A percentile compares a stretch with the other conserved stretches of the same genome.
Evolutionary conservation across 2,113 vertebrate species (phyloP).

Genomic region (Clarias gariepinus): DNA sequence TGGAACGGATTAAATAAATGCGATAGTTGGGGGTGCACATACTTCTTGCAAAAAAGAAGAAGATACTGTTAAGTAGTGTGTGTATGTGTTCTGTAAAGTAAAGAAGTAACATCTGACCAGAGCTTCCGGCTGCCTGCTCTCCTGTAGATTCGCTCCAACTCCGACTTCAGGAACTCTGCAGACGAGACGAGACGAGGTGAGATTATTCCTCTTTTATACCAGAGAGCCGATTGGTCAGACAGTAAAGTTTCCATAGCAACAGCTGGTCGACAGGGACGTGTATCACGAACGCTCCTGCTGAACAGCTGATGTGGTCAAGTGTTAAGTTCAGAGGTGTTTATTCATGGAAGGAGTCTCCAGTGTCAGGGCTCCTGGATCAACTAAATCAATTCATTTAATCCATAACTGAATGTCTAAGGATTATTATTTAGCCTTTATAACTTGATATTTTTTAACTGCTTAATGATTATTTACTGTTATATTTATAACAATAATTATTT

Average conservation of each 20-base stretch:
- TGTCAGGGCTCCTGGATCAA: not conserved
- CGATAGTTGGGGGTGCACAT: not conserved
- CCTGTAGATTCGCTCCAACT: slow-evolving; percentile 93
- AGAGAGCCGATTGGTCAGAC: not conserved
- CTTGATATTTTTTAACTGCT: not conserved
- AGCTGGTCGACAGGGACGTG: not conserved
- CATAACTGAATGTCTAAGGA: too few relatives aligned
- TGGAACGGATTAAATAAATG: not conserved
- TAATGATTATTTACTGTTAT: not conserved
- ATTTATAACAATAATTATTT: not conserved
- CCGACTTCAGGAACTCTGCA: slow-evolving; percentile 83
- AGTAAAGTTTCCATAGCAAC: not conserved
- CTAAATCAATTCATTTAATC: too few relatives aligned
- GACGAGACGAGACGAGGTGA: slow-evolving; percentile 7
- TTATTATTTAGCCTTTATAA: too few relatives aligned
- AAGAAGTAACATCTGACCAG: slow-evolving; percentile 82
- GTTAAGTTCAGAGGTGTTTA: not conserved
- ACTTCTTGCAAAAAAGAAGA: not conserved
- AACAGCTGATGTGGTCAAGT: not conserved
- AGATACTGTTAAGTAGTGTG: not conserved
- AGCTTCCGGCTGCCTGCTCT: slow-evolving; percentile 93
- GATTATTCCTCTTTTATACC: not conserved
- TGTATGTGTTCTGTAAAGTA: not conserved
- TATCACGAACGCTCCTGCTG: not conserved
- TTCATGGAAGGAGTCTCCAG: not conserved